Conservation (phyloP, 2,113 vertebrate species). For the Sciurus niger region DNA sequence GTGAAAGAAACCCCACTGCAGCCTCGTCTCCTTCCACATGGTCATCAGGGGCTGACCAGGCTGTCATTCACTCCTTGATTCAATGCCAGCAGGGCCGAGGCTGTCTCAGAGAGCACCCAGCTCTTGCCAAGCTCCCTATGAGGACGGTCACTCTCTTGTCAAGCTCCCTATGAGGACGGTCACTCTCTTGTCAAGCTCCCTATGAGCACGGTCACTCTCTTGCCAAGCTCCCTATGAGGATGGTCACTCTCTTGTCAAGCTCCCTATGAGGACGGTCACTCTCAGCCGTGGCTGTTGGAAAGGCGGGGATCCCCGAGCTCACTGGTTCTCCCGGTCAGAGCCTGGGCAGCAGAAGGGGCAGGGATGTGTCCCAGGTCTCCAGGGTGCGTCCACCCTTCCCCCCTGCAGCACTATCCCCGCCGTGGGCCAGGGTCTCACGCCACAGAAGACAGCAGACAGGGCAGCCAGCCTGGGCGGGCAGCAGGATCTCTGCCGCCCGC, state of each 20-base stretch:
- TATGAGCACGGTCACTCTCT: not conserved
- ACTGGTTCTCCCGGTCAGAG: not conserved
- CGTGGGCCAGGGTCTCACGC: not conserved
- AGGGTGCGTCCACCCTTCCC: not conserved
- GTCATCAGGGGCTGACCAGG: rapidly evolving
- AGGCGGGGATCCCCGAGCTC: not conserved
- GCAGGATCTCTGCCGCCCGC: not conserved
- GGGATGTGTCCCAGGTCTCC: not conserved
- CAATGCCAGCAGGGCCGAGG: not conserved
- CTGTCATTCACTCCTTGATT: rapidly evolving
- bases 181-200: not conserved
- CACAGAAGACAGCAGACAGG: not conserved
- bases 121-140: not conserved
- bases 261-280: not conserved
- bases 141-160: not conserved
- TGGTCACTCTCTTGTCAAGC: not conserved
- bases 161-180: not conserved
- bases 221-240: not conserved
- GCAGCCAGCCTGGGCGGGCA: no score
- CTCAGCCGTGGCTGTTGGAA: not conserved
- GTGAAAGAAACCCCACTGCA: rapidly evolving
- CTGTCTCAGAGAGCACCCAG: rapidly evolving
- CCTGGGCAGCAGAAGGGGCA: no score
- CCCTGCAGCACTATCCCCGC: not conserved
- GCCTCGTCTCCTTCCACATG: rapidly evolving